phyloP scores from a whole-genome alignment of 2,888 invertebrate genomes.

The Drosophila meridiana region DNA sequence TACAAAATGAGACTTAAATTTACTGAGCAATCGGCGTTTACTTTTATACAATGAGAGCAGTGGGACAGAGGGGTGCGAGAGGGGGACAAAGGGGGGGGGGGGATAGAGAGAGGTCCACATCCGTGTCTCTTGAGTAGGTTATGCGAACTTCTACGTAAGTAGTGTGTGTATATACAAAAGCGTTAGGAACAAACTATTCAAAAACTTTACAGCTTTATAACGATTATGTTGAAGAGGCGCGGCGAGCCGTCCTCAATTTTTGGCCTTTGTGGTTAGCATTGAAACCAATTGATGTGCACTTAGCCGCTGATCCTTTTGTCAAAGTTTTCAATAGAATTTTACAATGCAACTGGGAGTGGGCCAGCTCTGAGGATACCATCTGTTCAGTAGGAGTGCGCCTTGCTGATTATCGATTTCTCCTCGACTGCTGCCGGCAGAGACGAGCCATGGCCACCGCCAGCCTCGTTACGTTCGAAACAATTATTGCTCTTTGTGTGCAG shows the following conservation, averaged over 20 bases:
- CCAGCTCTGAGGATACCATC: neutral
- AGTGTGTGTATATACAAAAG: constrained; percentile 70
- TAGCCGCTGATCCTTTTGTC: constrained; percentile 57
- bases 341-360: constrained; percentile 52
- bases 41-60: constrained; percentile 45
- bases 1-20: constrained; percentile 50
- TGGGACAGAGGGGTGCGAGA: constrained; percentile 5
- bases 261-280: constrained; percentile 54
- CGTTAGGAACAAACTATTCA: constrained; percentile 75
- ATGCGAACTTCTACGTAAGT: constrained; percentile 42
- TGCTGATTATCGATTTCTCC: constrained; percentile 68
- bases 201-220: constrained; percentile 66
- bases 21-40: constrained; percentile 72
- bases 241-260: constrained; percentile 28
- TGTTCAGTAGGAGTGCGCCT: constrained; percentile 60
- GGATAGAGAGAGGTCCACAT: neutral
- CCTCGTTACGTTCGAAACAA: constrained; percentile 63
- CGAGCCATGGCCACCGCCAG: constrained; percentile 13
- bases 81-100: neutral
- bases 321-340: constrained; percentile 56
- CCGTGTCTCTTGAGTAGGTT: constrained; percentile 5
- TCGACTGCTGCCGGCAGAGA: constrained; percentile 27
- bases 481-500: constrained; percentile 31
- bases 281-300: constrained; percentile 72
- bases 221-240: constrained; percentile 52